Evolutionary conservation across 2,113 vertebrate species (phyloP).

Genomic region (Sialia sialis): DNA sequence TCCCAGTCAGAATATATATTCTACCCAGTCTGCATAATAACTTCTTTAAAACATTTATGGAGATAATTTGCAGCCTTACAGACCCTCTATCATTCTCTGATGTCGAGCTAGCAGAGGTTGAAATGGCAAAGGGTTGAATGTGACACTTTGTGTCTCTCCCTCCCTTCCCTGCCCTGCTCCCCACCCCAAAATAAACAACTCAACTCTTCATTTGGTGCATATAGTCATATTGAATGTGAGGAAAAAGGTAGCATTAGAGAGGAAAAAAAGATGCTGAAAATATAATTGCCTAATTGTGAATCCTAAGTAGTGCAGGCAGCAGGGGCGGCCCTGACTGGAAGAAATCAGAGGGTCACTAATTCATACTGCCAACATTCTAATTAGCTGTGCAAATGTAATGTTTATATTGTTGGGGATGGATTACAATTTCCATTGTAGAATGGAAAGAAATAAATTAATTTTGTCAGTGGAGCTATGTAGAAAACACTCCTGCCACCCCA

Average conservation of each 20-base stretch:
- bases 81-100: background rate
- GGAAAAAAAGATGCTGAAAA: background rate
- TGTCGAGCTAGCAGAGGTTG: background rate
- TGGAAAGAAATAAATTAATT: slow-evolving; percentile 47
- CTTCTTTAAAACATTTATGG: slow-evolving; percentile 16
- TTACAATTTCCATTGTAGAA: slow-evolving; percentile 47
- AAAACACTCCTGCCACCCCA: slow-evolving; percentile 37
- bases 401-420: slow-evolving; percentile 51
- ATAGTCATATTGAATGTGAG: background rate
- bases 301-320: slow-evolving; percentile 26
- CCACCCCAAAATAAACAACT: background rate
- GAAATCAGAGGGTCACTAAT: slow-evolving; percentile 58
- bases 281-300: slow-evolving; percentile 37
- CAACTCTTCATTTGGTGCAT: background rate
- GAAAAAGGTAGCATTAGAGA: background rate
- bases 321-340: slow-evolving; percentile 26
- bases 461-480: slow-evolving; percentile 39
- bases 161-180: background rate
- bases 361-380: slow-evolving; percentile 49
- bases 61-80: background rate
- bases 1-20: background rate
- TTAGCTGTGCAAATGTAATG: slow-evolving; percentile 62
- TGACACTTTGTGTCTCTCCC: background rate
- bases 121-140: background rate
- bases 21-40: background rate